Base-by-base conservation (phyloP, 2,888 invertebrate genomes). In the Eupithecia abbreviata region DNA sequence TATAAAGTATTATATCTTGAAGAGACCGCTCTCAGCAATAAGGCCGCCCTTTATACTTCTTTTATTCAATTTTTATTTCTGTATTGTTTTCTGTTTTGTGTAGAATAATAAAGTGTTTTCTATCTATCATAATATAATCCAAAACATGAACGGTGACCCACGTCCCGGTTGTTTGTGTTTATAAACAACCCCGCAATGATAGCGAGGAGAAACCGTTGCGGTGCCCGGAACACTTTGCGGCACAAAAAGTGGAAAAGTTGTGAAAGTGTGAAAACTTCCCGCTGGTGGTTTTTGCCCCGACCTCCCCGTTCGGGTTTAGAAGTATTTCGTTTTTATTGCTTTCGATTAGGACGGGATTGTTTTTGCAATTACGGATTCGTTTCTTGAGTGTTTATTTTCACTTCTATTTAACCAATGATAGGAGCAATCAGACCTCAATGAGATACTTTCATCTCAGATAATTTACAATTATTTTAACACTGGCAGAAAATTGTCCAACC, bases 141-240 rank as follows among this genome's bases (percentile, higher is more conserved):
- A 55, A 55, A 55, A 55, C 18, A 18, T 9, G 6, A 18, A 18
- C 3, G 58, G 58, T 51, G 0, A 15, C 13, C 70, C 9, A 49
- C 41, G 45, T 30, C 66, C 12, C 73, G 42, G 30, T 9, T 15
- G 5, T 9, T 1, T 42, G 30, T 45, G 13, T 55, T 43, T 78
- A 71, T 78, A 45, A 73, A 73, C 10, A 62, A 55, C 82, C 82
- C 84, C 83, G 86, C 88, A 88, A 88, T 86, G 86, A 84, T 78
- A 84, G 86, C 80, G 85, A 86, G 85, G 87, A 87, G 86, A 86
- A 85, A 81, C 80, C 78, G 79, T 79, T 76, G 83, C 79, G 84
- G 83, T 85, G 81, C 79, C 84, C 82, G 82, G 83, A 83, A 84
- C 86, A 86, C 85, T 86, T 85, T 86, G 87, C 84, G 87, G 85